These are phyloP conservation scores for Paraescarpia echinospica DNA, from an alignment of 1,140 invertebrate genomes.

Conservation along the genomic window DNA sequence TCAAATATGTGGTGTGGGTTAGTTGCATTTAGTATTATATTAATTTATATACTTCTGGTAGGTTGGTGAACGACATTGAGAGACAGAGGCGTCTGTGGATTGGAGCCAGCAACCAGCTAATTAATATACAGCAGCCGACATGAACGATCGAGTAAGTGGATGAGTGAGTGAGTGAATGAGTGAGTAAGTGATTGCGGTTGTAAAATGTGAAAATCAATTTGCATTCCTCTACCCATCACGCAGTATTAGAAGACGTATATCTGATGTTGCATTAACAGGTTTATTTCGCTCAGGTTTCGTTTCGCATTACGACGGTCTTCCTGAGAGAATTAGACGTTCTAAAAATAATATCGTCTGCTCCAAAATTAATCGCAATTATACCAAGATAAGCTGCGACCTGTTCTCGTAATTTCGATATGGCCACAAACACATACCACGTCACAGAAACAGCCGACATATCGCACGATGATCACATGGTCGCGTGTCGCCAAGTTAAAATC, in stretches of 20 bases:
- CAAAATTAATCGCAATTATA: too few species aligned
- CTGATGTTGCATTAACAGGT: neutral
- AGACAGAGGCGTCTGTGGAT: too few species aligned
- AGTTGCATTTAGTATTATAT: neutral
- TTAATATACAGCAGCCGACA: too few species aligned
- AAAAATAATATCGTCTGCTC: neutral
- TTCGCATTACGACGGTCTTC: neutral
- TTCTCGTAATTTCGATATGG: too few species aligned
- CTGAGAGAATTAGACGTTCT: neutral
- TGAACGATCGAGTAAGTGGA: too few species aligned
- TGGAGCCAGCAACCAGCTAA: too few species aligned
- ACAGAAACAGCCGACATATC: neutral
- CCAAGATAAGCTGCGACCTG: too few species aligned
- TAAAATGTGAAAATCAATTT: neutral
- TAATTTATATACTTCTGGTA: neutral
- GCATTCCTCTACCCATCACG: neutral
- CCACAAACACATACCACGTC: neutral
- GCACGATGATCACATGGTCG: neutral
- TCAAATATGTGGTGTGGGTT: neutral
- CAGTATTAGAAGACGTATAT: neutral
- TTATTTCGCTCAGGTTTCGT: neutral
- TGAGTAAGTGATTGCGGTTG: too few species aligned
- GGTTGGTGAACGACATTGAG: too few species aligned
- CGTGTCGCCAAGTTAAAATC: neutral
- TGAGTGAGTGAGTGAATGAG: too few species aligned